Base-by-base conservation (phyloP, 2,797 vertebrate genomes). In the Tapera naevia region DNA sequence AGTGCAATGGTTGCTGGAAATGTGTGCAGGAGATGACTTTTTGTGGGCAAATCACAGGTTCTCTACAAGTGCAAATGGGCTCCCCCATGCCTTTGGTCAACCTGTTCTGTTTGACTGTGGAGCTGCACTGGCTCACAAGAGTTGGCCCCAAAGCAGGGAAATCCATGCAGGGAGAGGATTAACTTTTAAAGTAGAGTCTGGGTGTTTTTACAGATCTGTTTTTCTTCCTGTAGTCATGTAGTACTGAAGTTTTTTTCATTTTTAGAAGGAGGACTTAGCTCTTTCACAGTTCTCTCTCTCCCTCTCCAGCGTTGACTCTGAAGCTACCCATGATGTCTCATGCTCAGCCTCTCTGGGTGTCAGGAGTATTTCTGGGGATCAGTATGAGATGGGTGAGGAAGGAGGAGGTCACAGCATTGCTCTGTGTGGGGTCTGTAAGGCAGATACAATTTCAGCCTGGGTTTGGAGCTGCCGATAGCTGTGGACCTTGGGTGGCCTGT, bases 181-280 rank as follows among this genome's bases (percentile, higher is more conserved):
- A 60, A 35, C 33, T 91, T 89, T 90, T 87, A 71, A 60, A 51
- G 30, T 80, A 54, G 71, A 84, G 50, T 91, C 88, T 90, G 80
- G 32, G 50, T 94, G 81, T 83, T 93, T 92, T 80, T 80, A 90
- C n/a, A 85, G 80, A 86, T 79, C 30, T 91, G 33, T 91, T 86
- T 95, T 94, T 71, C 65, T 90, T 96, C 93, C 80, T 76, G 71
- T 90, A 94, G 83, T 90, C 21, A 15, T 1, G 5, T 82, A 91
- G 78, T 92, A 88, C 51, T 89, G 60, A 86, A 73, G 8, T 58
- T 50, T 46, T 90, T 92, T 89, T 94, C 7, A 7, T 79, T 95
- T 94, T 86, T 71, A 75, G 93, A 93, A 86, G 92, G 96, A 89
- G 86, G 84, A 89, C 62, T 94, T 30, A 24, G 61, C 80, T 95